Base-by-base conservation (phyloP, 2,797 vertebrate species). In the Artibeus jamaicensis region DNA sequence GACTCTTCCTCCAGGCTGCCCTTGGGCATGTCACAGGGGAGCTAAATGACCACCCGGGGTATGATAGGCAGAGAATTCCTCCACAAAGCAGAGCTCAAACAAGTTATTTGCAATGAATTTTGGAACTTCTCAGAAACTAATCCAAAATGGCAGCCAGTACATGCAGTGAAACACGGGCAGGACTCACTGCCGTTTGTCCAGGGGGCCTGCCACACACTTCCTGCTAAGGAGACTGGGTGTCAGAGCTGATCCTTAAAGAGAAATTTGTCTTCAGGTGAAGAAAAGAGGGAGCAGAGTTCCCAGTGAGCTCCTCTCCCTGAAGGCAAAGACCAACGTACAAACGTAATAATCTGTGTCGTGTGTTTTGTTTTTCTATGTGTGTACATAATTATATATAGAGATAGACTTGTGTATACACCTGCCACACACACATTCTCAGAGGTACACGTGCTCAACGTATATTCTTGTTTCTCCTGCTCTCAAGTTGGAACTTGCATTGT, bases 331-430 rank as follows among this genome's bases (percentile, higher is more conserved):
- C 94, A 92, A 93, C 53, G 84, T 96, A 92, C 9, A 74, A 96
- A 85, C 57, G 6, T 94, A 86, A 96, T 79, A 86, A 96, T 79
- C 92, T 70, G 53, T 84, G 95, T 98, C 93, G 83, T 16, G 65
- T 98, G 96, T 98, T 98, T 96, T 92, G 97, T 97, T 98, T 98
- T 98, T 97, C 86, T 98, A 97, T 97, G 97, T 97, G 97, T 98
- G 97, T 98, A 97, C 97, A 98, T 97, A 98, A 86, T 95, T 98
- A 98, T 98, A 97, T 98, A 98, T 86, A 98, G 96, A 97, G 93
- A 95, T 97, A 97, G 97, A 97, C 95, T 97, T 94, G 97, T 97
- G 97, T 91, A 95, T 96, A 97, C 96, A 94, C 96, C 94, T 93
- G 84, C 90, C 96, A 97, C 96, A 93, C 21, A 97, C 95, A 97